phyloP scores from a whole-genome alignment of 2,797 vertebrate genomes.

The Catharus ustulatus region DNA sequence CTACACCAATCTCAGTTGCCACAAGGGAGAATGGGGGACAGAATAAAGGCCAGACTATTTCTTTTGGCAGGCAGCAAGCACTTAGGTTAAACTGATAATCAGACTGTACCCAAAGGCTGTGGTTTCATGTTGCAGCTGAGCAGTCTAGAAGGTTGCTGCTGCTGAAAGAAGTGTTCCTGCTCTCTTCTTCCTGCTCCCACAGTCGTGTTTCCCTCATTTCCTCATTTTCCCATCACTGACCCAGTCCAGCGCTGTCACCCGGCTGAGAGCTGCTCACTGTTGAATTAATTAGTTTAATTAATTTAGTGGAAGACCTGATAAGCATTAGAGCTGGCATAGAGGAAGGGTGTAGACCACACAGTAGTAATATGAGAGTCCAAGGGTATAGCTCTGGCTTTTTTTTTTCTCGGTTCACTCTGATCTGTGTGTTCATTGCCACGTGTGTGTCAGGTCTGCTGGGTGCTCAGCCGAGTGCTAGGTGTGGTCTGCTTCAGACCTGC shows the following conservation, averaged over 20 bases:
- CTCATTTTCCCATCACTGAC: not conserved
- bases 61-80: not conserved
- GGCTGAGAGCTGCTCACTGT: not conserved
- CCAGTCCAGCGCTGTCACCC: not conserved
- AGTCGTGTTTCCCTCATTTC: fast-evolving
- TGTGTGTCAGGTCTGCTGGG: not conserved
- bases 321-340: not conserved
- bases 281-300: not conserved
- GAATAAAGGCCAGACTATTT: not conserved
- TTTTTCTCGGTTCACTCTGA: not conserved
- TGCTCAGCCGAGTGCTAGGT: not conserved
- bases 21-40: not conserved
- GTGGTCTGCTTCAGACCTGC: not conserved
- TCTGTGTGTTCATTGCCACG: fast-evolving
- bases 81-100: not conserved
- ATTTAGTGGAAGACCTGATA: not conserved
- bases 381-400: not conserved
- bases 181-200: not conserved
- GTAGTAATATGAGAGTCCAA: not conserved
- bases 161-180: not conserved
- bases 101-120: not conserved
- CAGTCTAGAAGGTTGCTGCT: not conserved
- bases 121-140: not conserved
- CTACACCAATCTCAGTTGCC: not conserved
- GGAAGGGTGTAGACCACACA: not conserved